phyloP scores from a whole-genome alignment of 2,888 invertebrate genomes.

The Xestia c-nigrum region DNA sequence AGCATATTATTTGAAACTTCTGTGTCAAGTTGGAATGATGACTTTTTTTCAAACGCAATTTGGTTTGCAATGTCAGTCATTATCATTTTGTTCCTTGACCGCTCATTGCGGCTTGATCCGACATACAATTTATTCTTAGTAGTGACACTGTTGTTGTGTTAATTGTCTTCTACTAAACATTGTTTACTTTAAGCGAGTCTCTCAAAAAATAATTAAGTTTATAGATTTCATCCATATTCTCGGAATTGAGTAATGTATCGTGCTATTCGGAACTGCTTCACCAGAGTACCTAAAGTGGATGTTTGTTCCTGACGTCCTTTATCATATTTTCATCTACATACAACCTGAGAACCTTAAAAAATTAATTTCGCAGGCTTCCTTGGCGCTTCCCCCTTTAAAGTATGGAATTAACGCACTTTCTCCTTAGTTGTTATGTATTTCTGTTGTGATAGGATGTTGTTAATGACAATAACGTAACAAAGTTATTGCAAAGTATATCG shows the following conservation, averaged over 20 bases:
- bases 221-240: not conserved
- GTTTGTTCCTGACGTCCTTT: not conserved
- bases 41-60: slow-evolving; percentile 32
- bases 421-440: not conserved
- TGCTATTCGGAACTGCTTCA: not conserved
- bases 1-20: not conserved
- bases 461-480: not conserved
- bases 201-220: no score
- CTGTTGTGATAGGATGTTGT: not conserved
- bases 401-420: not conserved
- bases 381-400: not conserved
- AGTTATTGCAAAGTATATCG: not conserved
- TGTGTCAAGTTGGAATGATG: slow-evolving; percentile 23
- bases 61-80: slow-evolving; percentile 35
- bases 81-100: slow-evolving; percentile 44
- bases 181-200: no score
- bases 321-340: not conserved
- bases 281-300: not conserved
- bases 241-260: not conserved
- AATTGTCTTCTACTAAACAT: no score
- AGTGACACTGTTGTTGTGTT: slow-evolving; percentile 5
- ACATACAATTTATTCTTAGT: slow-evolving; percentile 40
- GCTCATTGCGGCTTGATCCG: slow-evolving; percentile 29
- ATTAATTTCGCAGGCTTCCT: no score
- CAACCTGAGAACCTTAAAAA: not conserved